Evolutionary conservation across 2,113 vertebrate genomes (phyloP).

Genomic region (Sardina pilchardus): DNA sequence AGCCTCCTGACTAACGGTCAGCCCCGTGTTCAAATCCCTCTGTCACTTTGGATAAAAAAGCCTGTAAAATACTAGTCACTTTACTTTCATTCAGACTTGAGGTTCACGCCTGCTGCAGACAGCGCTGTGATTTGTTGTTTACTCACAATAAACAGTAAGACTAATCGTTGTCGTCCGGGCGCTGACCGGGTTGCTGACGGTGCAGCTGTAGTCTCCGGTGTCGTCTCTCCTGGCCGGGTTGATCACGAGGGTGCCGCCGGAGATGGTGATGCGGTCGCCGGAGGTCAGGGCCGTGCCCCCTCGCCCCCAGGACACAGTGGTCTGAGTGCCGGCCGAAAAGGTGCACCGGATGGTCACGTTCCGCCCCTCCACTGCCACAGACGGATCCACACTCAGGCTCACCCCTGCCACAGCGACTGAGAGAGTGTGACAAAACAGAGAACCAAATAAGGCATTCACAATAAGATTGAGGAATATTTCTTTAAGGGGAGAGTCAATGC

Average conservation of each 20-base stretch:
- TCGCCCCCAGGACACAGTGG: slow-evolving; percentile 65
- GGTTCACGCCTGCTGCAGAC: too few relatives aligned
- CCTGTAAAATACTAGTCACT: too few relatives aligned
- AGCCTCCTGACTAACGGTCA: too few relatives aligned
- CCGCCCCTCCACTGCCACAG: slow-evolving; percentile 57
- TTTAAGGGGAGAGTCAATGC: too few relatives aligned
- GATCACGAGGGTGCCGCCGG: slow-evolving; percentile 62
- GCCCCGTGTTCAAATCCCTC: too few relatives aligned
- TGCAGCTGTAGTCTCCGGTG: slow-evolving; percentile 68
- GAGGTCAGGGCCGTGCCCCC: slow-evolving; percentile 48
- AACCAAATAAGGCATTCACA: background rate
- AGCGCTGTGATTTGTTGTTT: background rate
- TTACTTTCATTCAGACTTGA: background rate
- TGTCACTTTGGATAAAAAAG: too few relatives aligned
- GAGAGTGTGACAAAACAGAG: background rate
- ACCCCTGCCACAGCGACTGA: slow-evolving; percentile 63
- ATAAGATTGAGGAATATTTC: background rate
- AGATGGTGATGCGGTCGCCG: slow-evolving; percentile 61
- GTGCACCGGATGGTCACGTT: slow-evolving; percentile 68
- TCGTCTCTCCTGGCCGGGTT: slow-evolving; percentile 61
- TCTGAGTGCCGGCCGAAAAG: slow-evolving; percentile 57
- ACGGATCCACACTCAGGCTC: slow-evolving; percentile 56
- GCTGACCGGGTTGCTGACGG: slow-evolving; percentile 70
- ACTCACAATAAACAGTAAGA: slow-evolving; percentile 73
- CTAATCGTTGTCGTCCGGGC: slow-evolving; percentile 46